These are phyloP conservation scores for Hafferia zeledoni DNA, from an alignment of 2,797 vertebrate species.

Conservation along the genomic window DNA sequence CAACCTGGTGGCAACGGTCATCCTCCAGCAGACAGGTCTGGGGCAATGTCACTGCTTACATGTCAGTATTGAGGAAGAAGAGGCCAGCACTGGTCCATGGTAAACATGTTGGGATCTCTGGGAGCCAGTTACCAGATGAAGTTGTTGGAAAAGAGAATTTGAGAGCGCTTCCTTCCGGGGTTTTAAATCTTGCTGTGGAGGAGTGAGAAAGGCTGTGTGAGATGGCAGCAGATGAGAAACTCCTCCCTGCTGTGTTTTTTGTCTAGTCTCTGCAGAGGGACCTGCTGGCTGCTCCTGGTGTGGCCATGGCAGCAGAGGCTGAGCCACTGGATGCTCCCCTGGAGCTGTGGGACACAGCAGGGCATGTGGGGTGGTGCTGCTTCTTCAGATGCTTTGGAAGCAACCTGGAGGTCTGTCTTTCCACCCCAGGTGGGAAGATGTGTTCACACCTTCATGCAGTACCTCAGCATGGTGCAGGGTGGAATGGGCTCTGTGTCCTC, in stretches of 20 bases:
- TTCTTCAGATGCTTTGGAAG: not conserved
- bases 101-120: fast-evolving
- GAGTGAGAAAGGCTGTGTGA: not conserved
- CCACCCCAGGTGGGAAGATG: no score
- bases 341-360: fast-evolving
- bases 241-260: not conserved
- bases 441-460: fast-evolving
- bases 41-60: not conserved
- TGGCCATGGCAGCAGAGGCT: fast-evolving
- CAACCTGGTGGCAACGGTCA: not conserved
- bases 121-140: not conserved
- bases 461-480: not conserved
- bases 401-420: not conserved
- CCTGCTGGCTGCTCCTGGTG: not conserved
- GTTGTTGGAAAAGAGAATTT: not conserved
- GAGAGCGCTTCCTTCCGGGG: fast-evolving
- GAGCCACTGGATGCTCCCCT: fast-evolving
- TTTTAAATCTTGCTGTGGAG: not conserved
- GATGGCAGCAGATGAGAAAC: not conserved
- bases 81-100: not conserved
- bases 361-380: fast-evolving
- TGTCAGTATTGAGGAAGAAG: not conserved
- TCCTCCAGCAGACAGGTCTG: not conserved
- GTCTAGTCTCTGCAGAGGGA: not conserved
- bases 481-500: fast-evolving